Conservation (phyloP, 2,888 invertebrate genomes). For the Diogma glabrata region DNA sequence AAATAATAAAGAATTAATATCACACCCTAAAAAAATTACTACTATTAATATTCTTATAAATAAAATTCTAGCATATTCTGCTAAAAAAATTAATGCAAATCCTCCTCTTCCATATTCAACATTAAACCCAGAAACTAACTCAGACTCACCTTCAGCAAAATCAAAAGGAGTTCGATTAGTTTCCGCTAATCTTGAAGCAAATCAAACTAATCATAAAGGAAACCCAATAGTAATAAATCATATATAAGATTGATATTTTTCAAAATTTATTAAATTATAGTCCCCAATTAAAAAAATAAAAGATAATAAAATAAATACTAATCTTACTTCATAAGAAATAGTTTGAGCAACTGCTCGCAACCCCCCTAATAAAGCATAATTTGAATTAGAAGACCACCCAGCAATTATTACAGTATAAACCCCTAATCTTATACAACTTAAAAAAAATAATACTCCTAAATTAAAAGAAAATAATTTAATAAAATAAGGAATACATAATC, state of each 20-base stretch:
- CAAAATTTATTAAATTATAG: conserved; percentile 43
- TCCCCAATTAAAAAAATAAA: conserved; percentile 44
- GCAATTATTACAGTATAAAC: conserved; percentile 52
- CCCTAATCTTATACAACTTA: conserved; percentile 49
- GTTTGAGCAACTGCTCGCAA: conserved; percentile 59
- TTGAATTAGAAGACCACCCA: conserved; percentile 60
- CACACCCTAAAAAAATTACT: conserved; percentile 46
- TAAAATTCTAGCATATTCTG: conserved; percentile 57
- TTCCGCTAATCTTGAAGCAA: conserved; percentile 52
- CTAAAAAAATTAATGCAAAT: conserved; percentile 62
- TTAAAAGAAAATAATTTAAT: conserved; percentile 43
- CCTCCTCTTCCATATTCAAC: conserved; percentile 59
- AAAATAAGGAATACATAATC: conserved; percentile 39
- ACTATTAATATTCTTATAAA: conserved; percentile 51
- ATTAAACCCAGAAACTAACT: conserved; percentile 71
- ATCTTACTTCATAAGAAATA: conserved; percentile 65
- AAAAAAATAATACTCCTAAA: conserved; percentile 51
- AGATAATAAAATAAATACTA: conserved; percentile 29
- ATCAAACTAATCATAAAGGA: conserved; percentile 44
- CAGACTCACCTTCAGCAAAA: conserved; percentile 68
- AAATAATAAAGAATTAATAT: conserved; percentile 39
- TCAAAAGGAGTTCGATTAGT: conserved; percentile 66
- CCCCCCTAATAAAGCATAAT: conserved; percentile 57
- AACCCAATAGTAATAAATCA: conserved; percentile 45
- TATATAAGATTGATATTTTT: conserved; percentile 39